A percentile compares a stretch with the other conserved stretches of the same genome.
Conservation (phyloP, 2,113 vertebrate genomes). For the Monopterus albus region DNA sequence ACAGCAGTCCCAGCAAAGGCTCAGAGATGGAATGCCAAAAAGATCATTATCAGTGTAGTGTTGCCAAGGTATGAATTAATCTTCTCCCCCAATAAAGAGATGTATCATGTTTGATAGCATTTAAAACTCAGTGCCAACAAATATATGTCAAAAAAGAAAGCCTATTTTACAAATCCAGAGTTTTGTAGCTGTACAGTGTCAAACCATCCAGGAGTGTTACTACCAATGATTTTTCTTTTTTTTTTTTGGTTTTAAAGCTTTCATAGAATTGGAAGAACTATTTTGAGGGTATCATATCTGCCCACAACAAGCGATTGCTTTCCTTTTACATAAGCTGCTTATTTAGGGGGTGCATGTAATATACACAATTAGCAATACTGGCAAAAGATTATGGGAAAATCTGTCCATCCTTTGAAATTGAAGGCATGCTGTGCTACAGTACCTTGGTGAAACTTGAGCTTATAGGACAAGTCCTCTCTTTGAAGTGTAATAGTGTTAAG, state of each 20-base stretch:
- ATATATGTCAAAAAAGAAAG: slow-evolving; percentile 60
- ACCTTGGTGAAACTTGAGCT: slow-evolving; percentile 51
- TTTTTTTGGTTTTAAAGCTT: too few relatives aligned
- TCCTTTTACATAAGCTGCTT: slow-evolving; percentile 29
- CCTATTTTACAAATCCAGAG: slow-evolving; percentile 52
- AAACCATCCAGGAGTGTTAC: slow-evolving; percentile 62
- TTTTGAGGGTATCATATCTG: slow-evolving; percentile 30
- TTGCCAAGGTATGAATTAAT: slow-evolving; percentile 20
- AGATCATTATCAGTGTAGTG: slow-evolving; percentile 45
- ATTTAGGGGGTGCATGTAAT: slow-evolving; percentile 42
- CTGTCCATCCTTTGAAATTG: slow-evolving; percentile 33
- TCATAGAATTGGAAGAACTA: slow-evolving; percentile 51
- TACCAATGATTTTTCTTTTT: slow-evolving; percentile 13
- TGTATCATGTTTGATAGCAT: slow-evolving; percentile 28
- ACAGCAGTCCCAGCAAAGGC: slow-evolving; percentile 53
- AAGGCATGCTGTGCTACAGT: slow-evolving; percentile 54
- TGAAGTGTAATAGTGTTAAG: slow-evolving; percentile 70
- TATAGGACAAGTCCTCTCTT: slow-evolving; percentile 48
- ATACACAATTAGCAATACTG: slow-evolving; percentile 38
- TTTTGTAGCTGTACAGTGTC: slow-evolving; percentile 43
- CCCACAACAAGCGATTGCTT: slow-evolving; percentile 1
- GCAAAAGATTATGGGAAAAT: slow-evolving; percentile 33
- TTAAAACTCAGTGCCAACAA: slow-evolving; percentile 50
- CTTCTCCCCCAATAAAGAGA: slow-evolving; percentile 49
- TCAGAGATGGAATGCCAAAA: slow-evolving; percentile 31